These are phyloP conservation scores for Gymnorhina tibicen DNA, from an alignment of 2,113 vertebrate species.

Conservation along the genomic window DNA sequence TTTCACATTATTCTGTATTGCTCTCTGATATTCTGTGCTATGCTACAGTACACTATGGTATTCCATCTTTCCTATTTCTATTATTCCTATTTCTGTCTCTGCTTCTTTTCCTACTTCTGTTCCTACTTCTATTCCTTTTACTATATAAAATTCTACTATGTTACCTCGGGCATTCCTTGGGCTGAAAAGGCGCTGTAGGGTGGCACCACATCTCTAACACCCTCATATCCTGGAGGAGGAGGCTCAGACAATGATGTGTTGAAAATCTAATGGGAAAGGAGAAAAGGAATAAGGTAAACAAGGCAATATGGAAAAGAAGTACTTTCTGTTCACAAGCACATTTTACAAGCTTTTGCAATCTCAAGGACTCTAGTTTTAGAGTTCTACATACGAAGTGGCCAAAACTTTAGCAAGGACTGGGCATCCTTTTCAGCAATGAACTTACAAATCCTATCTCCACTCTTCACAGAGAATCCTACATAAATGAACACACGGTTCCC, in stretches of 20 bases:
- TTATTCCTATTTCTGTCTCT: not conserved
- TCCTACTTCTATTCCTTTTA: not conserved
- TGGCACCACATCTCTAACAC: conserved; percentile 79
- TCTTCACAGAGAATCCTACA: not conserved
- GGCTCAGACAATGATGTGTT: conserved; percentile 87
- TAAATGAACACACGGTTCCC: not conserved
- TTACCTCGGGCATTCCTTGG: conserved; percentile 86
- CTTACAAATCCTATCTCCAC: not conserved
- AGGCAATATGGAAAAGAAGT: not conserved
- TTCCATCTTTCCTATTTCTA: not conserved
- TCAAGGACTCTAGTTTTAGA: not conserved
- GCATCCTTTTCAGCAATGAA: not conserved
- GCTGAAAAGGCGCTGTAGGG: conserved; percentile 92
- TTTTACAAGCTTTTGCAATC: not conserved
- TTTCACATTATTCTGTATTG: not conserved
- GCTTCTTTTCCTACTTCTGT: not conserved
- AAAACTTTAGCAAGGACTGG: not conserved
- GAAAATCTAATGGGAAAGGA: conserved; percentile 75
- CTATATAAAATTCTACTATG: not conserved
- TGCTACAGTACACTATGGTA: not conserved
- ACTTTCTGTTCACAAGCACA: not conserved
- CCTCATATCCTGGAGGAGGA: conserved; percentile 85
- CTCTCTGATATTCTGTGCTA: not conserved
- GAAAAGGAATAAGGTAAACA: not conserved
- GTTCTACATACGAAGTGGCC: not conserved